phyloP scores from a whole-genome alignment of 2,113 vertebrate species.

The Desmodus rotundus region DNA sequence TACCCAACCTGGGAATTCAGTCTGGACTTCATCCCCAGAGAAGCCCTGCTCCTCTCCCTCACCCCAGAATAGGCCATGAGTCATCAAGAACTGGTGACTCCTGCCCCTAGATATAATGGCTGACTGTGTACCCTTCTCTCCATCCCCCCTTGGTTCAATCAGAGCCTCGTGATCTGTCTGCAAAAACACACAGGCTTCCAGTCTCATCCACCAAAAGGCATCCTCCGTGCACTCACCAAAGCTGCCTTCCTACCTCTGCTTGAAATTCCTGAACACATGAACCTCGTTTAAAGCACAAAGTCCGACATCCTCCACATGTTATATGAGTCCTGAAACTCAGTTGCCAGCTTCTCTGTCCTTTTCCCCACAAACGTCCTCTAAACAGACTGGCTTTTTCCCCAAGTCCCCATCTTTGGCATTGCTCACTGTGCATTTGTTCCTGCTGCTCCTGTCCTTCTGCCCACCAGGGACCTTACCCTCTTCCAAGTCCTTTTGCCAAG shows the following conservation, averaged over 20 bases:
- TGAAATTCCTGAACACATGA: not conserved
- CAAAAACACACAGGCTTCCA: not conserved
- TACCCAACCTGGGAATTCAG: not conserved
- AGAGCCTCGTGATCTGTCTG: not conserved
- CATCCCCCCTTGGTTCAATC: not conserved
- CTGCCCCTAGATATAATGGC: not conserved
- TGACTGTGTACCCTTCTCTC: not conserved
- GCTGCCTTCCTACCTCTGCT: not conserved
- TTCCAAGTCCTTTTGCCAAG: not conserved
- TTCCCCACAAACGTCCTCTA: not conserved
- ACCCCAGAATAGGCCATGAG: not conserved
- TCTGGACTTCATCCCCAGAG: not conserved
- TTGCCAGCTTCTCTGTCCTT: not conserved
- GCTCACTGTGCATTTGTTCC: not conserved
- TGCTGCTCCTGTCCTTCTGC: not conserved
- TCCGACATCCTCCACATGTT: not conserved
- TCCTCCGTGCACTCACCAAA: not conserved
- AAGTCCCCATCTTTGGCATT: not conserved
- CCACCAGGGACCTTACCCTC: not conserved
- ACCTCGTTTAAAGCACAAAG: not conserved
- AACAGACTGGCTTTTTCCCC: not conserved
- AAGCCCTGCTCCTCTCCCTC: not conserved
- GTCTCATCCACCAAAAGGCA: not conserved
- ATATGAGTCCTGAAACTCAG: not conserved
- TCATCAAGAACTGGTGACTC: not conserved